phyloP scores from a whole-genome alignment of 2,888 invertebrate genomes.

The Sericinus montela region DNA sequence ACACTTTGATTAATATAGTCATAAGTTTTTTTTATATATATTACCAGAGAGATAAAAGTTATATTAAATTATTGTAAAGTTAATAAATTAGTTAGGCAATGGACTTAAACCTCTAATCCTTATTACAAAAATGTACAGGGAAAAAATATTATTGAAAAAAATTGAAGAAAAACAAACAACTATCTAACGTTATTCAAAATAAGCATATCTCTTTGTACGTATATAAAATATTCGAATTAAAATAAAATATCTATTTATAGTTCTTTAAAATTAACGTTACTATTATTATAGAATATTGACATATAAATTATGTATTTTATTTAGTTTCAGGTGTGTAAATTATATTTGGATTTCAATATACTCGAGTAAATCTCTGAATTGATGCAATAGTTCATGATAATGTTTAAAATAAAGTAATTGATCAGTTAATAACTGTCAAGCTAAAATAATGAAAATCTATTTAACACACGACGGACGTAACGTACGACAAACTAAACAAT shows the following conservation, averaged over 20 bases:
- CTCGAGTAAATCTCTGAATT: too few species aligned
- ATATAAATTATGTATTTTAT: background rate
- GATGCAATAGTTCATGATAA: too few species aligned
- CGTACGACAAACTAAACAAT: too few species aligned
- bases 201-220: slow-evolving; percentile 9
- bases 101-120: slow-evolving; percentile 19
- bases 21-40: slow-evolving; percentile 13
- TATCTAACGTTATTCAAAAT: background rate
- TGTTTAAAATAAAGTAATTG: too few species aligned
- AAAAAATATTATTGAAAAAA: slow-evolving; percentile 14
- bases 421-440: too few species aligned
- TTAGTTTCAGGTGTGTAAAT: too few species aligned
- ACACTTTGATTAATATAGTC: too few species aligned
- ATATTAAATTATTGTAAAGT: too few species aligned
- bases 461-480: too few species aligned
- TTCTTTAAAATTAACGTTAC: background rate
- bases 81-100: slow-evolving; percentile 16
- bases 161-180: background rate
- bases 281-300: background rate
- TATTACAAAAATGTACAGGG: too few species aligned
- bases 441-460: too few species aligned
- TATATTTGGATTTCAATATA: too few species aligned
- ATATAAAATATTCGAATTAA: background rate
- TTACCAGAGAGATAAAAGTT: slow-evolving; percentile 4
- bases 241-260: slow-evolving; percentile 5